Evolutionary conservation across 2,888 invertebrate species (phyloP).

Genomic region (Spodoptera picta): DNA sequence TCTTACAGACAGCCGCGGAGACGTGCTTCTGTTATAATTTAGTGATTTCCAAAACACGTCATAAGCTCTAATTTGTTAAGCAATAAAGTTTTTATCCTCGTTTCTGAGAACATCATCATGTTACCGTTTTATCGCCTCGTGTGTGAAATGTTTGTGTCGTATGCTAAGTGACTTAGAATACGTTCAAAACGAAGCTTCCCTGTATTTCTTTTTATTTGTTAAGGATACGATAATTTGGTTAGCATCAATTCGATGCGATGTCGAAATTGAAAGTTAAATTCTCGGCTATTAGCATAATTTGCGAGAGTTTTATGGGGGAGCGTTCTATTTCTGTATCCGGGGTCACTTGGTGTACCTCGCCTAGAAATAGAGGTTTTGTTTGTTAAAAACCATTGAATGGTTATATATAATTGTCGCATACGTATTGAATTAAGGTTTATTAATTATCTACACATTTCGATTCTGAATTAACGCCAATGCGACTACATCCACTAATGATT

Average conservation of each 20-base stretch:
- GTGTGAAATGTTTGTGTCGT: slow-evolving; percentile 44
- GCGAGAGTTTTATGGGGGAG: slow-evolving; percentile 17
- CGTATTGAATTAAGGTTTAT: too few relatives aligned
- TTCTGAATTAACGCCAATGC: too few relatives aligned
- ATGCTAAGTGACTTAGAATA: slow-evolving; percentile 36
- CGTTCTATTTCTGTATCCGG: slow-evolving; percentile 20
- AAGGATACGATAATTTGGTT: slow-evolving; percentile 33
- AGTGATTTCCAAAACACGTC: slow-evolving; percentile 9
- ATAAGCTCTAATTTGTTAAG: slow-evolving; percentile 34
- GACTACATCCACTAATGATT: too few relatives aligned
- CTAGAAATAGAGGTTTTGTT: too few relatives aligned
- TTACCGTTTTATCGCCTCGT: slow-evolving; percentile 32
- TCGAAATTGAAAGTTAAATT: slow-evolving; percentile 39
- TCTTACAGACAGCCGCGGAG: not conserved
- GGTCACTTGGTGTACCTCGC: not conserved
- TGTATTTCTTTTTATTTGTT: slow-evolving; percentile 28
- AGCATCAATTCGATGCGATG: slow-evolving; percentile 14
- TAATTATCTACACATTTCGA: too few relatives aligned
- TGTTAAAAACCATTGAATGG: too few relatives aligned
- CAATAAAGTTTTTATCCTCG: slow-evolving; percentile 26
- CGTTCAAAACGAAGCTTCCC: slow-evolving; percentile 3
- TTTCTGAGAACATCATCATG: slow-evolving; percentile 32
- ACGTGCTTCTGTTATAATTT: not conserved
- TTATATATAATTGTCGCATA: too few relatives aligned
- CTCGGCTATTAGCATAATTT: slow-evolving; percentile 30